Conservation (phyloP, 2,797 vertebrate genomes). For the Acanthiza pusilla region DNA sequence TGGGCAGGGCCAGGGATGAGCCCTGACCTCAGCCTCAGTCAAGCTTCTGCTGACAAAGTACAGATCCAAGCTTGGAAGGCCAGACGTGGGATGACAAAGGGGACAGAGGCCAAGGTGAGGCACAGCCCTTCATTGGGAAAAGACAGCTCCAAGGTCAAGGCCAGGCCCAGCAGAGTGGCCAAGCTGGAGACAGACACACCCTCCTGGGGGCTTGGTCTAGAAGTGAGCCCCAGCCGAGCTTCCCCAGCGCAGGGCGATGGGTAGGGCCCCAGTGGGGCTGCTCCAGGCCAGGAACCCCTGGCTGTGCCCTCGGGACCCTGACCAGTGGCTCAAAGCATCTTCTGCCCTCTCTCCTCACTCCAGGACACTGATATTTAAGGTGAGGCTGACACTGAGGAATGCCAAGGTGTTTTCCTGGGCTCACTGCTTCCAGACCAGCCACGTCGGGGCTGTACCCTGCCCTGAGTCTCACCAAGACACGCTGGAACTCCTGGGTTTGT, state of each 20-base stretch:
- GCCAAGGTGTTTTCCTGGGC: not conserved
- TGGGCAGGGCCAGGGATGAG: not conserved
- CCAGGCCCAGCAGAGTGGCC: not conserved
- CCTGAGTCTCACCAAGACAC: not conserved
- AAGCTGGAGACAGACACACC: not conserved
- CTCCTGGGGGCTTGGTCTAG: accelerated
- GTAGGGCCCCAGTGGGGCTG: not conserved
- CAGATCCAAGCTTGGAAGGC: not conserved
- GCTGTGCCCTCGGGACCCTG: not conserved
- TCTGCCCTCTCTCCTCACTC: not conserved
- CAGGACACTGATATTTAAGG: not conserved
- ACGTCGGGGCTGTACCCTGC: accelerated
- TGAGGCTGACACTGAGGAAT: not conserved
- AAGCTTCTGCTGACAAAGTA: not conserved
- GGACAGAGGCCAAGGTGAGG: not conserved
- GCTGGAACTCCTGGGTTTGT: accelerated
- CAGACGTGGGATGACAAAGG: not conserved
- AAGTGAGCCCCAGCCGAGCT: not conserved
- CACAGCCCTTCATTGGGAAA: accelerated
- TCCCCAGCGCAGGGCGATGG: accelerated
- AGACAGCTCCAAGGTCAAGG: not conserved
- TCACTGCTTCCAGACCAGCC: not conserved
- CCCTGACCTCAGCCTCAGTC: not conserved
- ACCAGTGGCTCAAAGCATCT: not conserved
- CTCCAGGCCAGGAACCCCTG: not conserved